A percentile compares a stretch with the other conserved stretches of the same genome.
These are phyloP conservation scores for Eristalis arbustorum DNA, from an alignment of 2,888 invertebrate genomes.

Conservation along the genomic window DNA sequence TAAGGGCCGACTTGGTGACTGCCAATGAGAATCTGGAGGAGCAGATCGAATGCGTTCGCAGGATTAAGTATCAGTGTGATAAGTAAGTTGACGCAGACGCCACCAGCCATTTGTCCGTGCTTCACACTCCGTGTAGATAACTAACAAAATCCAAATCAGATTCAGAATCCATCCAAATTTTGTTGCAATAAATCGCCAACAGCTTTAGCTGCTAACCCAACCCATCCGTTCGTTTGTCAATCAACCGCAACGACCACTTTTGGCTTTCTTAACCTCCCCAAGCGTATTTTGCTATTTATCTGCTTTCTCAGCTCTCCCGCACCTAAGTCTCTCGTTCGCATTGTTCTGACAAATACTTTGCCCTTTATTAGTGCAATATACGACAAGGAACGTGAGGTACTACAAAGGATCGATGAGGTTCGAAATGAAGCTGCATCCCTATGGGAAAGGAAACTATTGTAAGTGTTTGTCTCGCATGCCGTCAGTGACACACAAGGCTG, in stretches of 20 bases:
- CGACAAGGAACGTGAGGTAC: constrained; percentile 81
- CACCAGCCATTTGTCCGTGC: background rate
- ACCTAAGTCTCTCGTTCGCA: constrained; percentile 59
- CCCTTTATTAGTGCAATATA: constrained; percentile 76
- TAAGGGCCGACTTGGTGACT: constrained; percentile 81
- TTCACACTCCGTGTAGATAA: background rate
- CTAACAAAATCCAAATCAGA: background rate
- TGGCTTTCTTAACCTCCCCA: constrained; percentile 53
- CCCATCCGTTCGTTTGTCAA: background rate
- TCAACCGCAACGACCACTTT: background rate
- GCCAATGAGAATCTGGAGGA: constrained; percentile 82
- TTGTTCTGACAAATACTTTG: constrained; percentile 63
- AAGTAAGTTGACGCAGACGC: constrained; percentile 73
- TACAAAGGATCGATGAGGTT: constrained; percentile 81
- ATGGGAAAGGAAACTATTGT: constrained; percentile 84
- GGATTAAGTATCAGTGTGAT: constrained; percentile 79
- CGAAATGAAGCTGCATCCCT: constrained; percentile 82
- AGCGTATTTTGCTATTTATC: constrained; percentile 58
- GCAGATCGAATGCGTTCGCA: constrained; percentile 80
- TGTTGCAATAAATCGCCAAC: background rate
- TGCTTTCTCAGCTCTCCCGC: constrained; percentile 58
- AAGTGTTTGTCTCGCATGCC: too few species aligned
- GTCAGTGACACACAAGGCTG: background rate
- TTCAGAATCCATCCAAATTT: background rate
- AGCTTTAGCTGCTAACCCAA: background rate